A percentile compares a stretch with the other conserved stretches of the same genome.
Conservation (phyloP, 2,113 vertebrate genomes). For the Ancistrus triradiatus region DNA sequence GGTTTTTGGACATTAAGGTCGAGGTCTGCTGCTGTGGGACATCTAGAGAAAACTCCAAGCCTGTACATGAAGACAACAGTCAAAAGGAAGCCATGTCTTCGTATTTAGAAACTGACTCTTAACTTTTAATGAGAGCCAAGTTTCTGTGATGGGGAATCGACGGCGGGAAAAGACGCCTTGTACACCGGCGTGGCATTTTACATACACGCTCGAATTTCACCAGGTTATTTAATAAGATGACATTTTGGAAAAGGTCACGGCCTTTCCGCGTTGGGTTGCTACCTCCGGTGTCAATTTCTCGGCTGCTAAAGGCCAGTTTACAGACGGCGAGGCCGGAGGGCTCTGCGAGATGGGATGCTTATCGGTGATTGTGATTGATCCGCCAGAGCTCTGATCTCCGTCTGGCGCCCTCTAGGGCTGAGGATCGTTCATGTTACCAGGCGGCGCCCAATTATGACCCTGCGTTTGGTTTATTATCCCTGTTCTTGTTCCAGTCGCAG, state of each 20-base stretch:
- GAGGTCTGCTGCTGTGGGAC: no score
- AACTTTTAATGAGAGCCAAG: not conserved
- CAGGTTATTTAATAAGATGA: conserved; percentile 63
- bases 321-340: conserved; percentile 20
- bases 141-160: not conserved
- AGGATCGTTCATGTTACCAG: no score
- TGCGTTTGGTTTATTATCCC: no score
- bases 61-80: not conserved
- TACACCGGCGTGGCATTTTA: conserved; percentile 58
- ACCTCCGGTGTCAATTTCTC: conserved; percentile 57
- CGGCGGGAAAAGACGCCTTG: no score
- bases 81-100: not conserved
- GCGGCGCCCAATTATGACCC: no score
- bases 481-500: no score
- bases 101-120: not conserved
- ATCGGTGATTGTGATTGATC: conserved; percentile 49
- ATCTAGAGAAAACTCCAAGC: no score
- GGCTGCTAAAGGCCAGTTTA: conserved; percentile 26
- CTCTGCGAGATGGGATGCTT: conserved; percentile 18
- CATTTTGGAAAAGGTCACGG: conserved; percentile 71
- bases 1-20: no score
- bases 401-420: conserved; percentile 28
- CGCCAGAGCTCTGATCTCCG: conserved; percentile 50
- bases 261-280: conserved; percentile 66
- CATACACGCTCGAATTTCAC: conserved; percentile 58